Percentiles rank a stretch among this genome's conserved stretches.
Conservation (phyloP, 2,888 invertebrate genomes). For the Gymnoscelis rufifasciata region DNA sequence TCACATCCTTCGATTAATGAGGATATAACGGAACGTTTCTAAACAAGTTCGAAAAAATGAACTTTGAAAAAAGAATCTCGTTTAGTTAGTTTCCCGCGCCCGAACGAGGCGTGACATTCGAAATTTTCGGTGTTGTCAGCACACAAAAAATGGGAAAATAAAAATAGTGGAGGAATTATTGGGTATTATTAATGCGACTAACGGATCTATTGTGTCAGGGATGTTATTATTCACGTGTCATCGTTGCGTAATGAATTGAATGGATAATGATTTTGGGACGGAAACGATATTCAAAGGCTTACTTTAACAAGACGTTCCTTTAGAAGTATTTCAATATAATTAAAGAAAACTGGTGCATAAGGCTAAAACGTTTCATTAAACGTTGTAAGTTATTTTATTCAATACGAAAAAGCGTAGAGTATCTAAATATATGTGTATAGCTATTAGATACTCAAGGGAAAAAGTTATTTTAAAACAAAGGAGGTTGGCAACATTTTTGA, state of each 20-base stretch:
- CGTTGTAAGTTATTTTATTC: no score
- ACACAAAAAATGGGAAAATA: constrained; percentile 56
- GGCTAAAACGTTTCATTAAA: no score
- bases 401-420: no score
- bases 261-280: constrained; percentile 21
- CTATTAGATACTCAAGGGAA: no score
- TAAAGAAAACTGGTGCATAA: no score
- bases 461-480: no score
- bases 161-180: constrained; percentile 57
- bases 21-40: constrained; percentile 61
- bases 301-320: no score
- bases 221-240: constrained; percentile 52
- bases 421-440: no score
- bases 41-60: constrained; percentile 58
- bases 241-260: constrained; percentile 24
- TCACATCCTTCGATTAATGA: constrained; percentile 57
- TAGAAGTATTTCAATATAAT: no score
- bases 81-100: constrained; percentile 69
- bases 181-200: constrained; percentile 71
- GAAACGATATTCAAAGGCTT: not conserved
- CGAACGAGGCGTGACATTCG: constrained; percentile 76
- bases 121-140: constrained; percentile 66
- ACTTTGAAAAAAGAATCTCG: constrained; percentile 57
- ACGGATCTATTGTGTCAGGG: constrained; percentile 65
- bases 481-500: no score